Base-by-base conservation (phyloP, 2,888 invertebrate species). In the Volucella zonaria region DNA sequence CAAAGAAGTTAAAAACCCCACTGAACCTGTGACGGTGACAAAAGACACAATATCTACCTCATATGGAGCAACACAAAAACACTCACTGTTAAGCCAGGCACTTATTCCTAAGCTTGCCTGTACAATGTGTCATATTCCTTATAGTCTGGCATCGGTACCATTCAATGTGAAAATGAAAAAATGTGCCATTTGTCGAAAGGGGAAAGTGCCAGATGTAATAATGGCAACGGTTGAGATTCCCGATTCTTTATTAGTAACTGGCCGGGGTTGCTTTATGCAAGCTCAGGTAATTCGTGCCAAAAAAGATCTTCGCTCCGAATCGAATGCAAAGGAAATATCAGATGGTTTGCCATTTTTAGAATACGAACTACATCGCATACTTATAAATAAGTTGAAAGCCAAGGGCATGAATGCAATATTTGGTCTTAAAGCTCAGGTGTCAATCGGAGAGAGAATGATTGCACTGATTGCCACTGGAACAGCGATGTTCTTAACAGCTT, bases 321-420 rank as follows among this genome's bases (percentile, higher is more conserved):
- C 95, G 0, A 96, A 96, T 87, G 97, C 99, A 4, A 95, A 98
- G 88, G 98, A 99, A 92, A 97, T 99, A 80, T 98, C 98, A 1
- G 97, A 99, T 93, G 96, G 96, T 88, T 93, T 99, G 71, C 99
- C 99, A 0, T 99, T 99, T 93, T 92, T 99, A 71, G 99, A 99
- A 91, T 99, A 98, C 91, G 98, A 99, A 91, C 93, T 99, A 59
- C 98, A 99, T 92, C 95, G 97, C 81, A 94, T 98, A 87, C 92
- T 99, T 47, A 94, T 98, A 1, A 97, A 97, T 89, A 98, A 98
- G 90, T 92, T 99, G 2, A 95, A 96, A 91, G 96, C 98, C 87
- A 97, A 97, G 92, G 98, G 98, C 8, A 98, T 98, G 95, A 99
- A 99, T 93, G 96, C 97, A 4, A 93, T 98, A 70, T 98, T 98